Evolutionary conservation across 2,113 vertebrate genomes (phyloP), one percentile per base, ranked within the genome.

Genomic region (Misgurnus mizolepis): DNA sequence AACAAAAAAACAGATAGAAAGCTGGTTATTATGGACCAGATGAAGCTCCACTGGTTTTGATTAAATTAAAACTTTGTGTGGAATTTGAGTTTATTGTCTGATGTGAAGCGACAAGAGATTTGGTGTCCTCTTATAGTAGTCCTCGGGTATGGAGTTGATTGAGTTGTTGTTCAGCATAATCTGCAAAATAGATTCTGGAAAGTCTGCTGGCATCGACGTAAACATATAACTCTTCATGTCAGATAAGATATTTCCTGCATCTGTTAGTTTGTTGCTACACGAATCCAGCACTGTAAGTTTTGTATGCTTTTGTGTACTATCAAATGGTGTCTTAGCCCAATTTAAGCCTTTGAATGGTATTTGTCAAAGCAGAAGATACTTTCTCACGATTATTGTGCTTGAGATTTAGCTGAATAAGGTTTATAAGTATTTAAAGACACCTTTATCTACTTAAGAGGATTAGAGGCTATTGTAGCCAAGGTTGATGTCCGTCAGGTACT

Each of bases 121-220:
- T 76, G 90, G 89, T 75, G 94, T 90, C 65, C 86, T 88, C 3
- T 80, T 80, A 76, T 95, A 95, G 74, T 95, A 95, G 72, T 91
- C 92, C 81, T 92, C 88, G 78, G 93, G 92, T 84, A 95, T 93
- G 40, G 89, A 88, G 77, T 93, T 90, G 86, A 95, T 93, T 0
- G 92, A 94, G 76, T 95, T 94, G 79, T 93, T 93, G 88, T 95
- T 91, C 41, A 93, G 86, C n/a, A 90, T 94, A 61, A 96, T 89
- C 78, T 96, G 94, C 89, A 92, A 90, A 39, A 95, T 90, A 77
- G 94, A 96, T 43, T 89, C 73, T 60, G 91, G 91, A 50, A 93
- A 87, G 70, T 90, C 90, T 69, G 74, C 83, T 67, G 92, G 93
- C 92, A 95, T 92, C 2, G 91, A 92, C 80, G 91, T 80, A 50